A percentile compares a stretch with the other conserved stretches of the same genome.
Conservation (phyloP, 2,888 invertebrate genomes). For the Creontiades dilutus region DNA sequence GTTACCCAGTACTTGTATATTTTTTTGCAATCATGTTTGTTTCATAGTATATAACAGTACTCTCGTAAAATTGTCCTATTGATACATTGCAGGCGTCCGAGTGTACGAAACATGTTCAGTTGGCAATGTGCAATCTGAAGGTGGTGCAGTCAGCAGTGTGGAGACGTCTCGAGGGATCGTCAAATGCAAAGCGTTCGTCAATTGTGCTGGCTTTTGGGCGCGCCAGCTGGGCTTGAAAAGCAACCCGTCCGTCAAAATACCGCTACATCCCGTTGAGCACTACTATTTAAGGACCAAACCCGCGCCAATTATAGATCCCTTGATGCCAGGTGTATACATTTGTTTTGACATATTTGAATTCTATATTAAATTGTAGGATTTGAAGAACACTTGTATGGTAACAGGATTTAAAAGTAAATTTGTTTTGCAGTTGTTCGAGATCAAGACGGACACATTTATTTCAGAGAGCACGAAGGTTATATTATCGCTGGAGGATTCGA, state of each 20-base stretch:
- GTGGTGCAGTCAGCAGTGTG: constrained; percentile 85
- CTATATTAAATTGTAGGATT: not conserved
- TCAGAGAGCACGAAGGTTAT: constrained; percentile 91
- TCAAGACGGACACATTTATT: constrained; percentile 91
- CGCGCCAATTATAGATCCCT: constrained; percentile 86
- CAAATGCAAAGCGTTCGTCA: constrained; percentile 94
- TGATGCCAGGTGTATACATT: constrained; percentile 85
- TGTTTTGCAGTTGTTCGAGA: constrained; percentile 86
- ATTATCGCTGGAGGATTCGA: constrained; percentile 95
- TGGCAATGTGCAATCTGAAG: constrained; percentile 83
- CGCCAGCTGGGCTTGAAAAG: constrained; percentile 92
- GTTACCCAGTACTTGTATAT: no score
- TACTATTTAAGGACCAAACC: constrained; percentile 94
- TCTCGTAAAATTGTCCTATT: not conserved
- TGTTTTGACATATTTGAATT: not conserved
- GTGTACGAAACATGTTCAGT: constrained; percentile 89
- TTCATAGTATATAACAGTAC: no score
- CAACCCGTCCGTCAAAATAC: constrained; percentile 90
- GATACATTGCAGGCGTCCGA: constrained; percentile 78
- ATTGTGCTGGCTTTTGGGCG: constrained; percentile 97
- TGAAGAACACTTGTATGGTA: no score
- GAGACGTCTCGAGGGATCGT: constrained; percentile 88
- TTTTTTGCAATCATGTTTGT: no score
- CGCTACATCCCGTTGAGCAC: constrained; percentile 95
- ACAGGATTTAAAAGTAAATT: not conserved